These are phyloP conservation scores for Synaphobranchus kaupii DNA, from an alignment of 2,797 vertebrate genomes.

Conservation along the genomic window DNA sequence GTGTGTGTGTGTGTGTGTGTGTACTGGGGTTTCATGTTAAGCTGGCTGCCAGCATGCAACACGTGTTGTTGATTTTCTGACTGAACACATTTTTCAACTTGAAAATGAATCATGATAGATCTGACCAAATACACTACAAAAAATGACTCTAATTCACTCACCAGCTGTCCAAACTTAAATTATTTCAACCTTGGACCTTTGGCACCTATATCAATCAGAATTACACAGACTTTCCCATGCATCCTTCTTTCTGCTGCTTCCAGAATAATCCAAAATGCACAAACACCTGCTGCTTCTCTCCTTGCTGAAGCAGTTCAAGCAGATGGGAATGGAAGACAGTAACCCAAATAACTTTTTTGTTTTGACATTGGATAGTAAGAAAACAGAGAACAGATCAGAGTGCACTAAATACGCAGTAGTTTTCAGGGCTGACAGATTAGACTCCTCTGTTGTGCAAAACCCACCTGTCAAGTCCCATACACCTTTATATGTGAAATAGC, in stretches of 20 bases:
- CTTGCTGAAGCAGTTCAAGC: not conserved
- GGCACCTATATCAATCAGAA: slow-evolving; percentile 54
- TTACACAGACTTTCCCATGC: slow-evolving; percentile 30
- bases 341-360: slow-evolving; percentile 11
- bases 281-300: not conserved
- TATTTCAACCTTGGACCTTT: slow-evolving; percentile 61
- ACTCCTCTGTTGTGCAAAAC: not conserved
- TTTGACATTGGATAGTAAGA: not conserved
- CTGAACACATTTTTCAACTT: not conserved
- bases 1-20: not conserved
- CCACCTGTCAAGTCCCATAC: not conserved
- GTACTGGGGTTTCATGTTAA: not conserved
- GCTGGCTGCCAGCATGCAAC: not conserved
- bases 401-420: not conserved
- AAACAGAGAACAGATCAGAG: not conserved
- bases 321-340: not conserved
- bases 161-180: slow-evolving; percentile 55
- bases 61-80: slow-evolving; percentile 19
- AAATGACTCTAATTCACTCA: slow-evolving; percentile 55
- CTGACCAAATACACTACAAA: not conserved
- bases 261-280: not conserved
- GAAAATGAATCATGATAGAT: slow-evolving; percentile 12
- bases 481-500: slow-evolving; percentile 41
- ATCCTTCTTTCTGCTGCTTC: not conserved
- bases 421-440: slow-evolving; percentile 43